Evolutionary conservation across 2,888 invertebrate genomes (phyloP).

Genomic region (Lasioglossum malachurum): DNA sequence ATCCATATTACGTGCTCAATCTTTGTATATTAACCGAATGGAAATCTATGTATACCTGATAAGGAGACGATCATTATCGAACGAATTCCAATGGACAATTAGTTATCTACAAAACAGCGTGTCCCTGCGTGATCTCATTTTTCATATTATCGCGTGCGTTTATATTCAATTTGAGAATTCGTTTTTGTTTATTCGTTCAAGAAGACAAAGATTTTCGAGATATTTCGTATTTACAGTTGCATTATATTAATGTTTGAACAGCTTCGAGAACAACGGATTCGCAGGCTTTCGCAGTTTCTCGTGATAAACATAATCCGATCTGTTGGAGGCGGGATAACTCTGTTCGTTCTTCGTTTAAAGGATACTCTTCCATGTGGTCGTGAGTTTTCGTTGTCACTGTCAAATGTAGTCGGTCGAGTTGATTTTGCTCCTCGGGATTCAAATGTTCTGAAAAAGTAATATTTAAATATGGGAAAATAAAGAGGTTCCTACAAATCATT

Average conservation of each 20-base stretch:
- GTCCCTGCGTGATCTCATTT: neutral
- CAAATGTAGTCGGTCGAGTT: constrained; percentile 33
- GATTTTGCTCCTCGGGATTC: constrained; percentile 30
- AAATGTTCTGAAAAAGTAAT: constrained; percentile 33
- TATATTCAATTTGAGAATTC: neutral
- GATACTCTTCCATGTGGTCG: constrained; percentile 24
- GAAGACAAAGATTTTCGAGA: neutral
- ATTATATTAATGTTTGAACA: constrained; percentile 39
- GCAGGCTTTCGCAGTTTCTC: constrained; percentile 51
- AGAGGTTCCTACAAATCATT: neutral
- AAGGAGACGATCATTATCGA: constrained; percentile 25
- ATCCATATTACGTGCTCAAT: neutral
- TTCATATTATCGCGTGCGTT: neutral
- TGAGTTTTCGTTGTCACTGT: neutral
- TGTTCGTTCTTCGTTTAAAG: constrained; percentile 23
- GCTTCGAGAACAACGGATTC: constrained; percentile 40
- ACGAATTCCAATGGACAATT: neutral
- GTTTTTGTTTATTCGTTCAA: neutral
- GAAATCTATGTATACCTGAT: neutral
- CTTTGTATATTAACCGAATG: neutral
- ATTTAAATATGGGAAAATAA: neutral
- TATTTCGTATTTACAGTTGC: neutral
- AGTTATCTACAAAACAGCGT: neutral
- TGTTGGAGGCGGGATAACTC: constrained; percentile 46
- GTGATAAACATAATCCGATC: constrained; percentile 48